These are phyloP conservation scores for Perithous albicinctus DNA, from an alignment of 2,888 invertebrate genomes.

Conservation along the genomic window DNA sequence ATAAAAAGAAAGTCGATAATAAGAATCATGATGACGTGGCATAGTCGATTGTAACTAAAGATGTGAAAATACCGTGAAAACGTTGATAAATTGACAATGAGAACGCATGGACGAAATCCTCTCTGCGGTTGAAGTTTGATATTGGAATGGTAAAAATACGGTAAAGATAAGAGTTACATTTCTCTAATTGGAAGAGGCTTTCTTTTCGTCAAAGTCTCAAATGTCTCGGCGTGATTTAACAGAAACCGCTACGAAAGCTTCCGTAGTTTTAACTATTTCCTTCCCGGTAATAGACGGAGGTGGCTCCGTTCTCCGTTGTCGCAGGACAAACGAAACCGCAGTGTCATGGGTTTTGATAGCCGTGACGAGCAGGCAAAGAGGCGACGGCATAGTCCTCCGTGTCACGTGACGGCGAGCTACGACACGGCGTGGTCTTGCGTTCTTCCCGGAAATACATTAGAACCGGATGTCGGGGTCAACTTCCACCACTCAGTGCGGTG, in stretches of 20 bases:
- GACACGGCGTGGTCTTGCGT: constrained; percentile 58
- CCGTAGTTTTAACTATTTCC: constrained; percentile 4
- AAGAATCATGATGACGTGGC: constrained; percentile 1
- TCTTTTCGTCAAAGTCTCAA: neutral
- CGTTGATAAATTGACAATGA: too few relatives aligned
- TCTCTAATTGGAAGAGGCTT: neutral
- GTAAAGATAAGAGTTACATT: too few relatives aligned
- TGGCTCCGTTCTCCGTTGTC: constrained; percentile 5
- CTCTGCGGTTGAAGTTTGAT: too few relatives aligned
- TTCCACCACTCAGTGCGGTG: constrained; percentile 68
- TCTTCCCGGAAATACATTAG: constrained; percentile 81
- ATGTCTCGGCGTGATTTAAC: neutral
- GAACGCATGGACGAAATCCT: too few relatives aligned
- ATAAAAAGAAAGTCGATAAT: constrained; percentile 22
- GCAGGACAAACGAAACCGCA: constrained; percentile 72
- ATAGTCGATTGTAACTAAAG: neutral
- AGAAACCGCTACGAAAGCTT: constrained; percentile 24
- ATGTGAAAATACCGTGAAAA: too few relatives aligned
- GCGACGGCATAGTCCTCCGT: constrained; percentile 6
- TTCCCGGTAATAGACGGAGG: constrained; percentile 39
- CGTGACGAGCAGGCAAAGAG: constrained; percentile 70
- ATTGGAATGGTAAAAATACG: too few relatives aligned
- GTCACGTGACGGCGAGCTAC: constrained; percentile 58
- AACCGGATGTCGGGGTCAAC: constrained; percentile 79
- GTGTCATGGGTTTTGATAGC: constrained; percentile 79